These are phyloP conservation scores for Gasteruption jaculator DNA, from an alignment of 2,888 invertebrate species.

Conservation along the genomic window DNA sequence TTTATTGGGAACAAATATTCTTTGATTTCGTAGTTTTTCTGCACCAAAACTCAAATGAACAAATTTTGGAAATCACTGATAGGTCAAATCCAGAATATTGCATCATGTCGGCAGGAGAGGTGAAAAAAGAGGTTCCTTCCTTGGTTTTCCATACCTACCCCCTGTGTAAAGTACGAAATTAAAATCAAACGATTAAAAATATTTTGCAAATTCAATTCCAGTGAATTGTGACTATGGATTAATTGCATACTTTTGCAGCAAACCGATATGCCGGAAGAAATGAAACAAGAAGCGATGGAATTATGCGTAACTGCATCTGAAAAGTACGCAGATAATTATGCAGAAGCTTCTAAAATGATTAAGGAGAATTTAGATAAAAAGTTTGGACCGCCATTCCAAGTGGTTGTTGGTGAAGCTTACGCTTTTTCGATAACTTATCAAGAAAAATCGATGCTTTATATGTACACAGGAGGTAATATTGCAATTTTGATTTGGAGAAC, in stretches of 20 bases:
- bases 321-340: conserved; percentile 74
- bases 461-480: conserved; percentile 89
- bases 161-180: conserved; percentile 66
- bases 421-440: conserved; percentile 92
- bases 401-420: conserved; percentile 93
- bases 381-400: conserved; percentile 76
- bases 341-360: conserved; percentile 88
- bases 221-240: neutral
- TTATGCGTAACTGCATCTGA: conserved; percentile 91
- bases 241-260: conserved; percentile 15
- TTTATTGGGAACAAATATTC: too few relatives aligned
- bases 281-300: conserved; percentile 86
- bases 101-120: conserved; percentile 47
- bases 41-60: too few relatives aligned
- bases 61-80: too few relatives aligned
- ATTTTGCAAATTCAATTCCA: neutral
- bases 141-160: conserved; percentile 73
- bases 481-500: conserved; percentile 54
- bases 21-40: too few relatives aligned
- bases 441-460: conserved; percentile 78
- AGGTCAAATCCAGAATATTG: too few relatives aligned
- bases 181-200: conserved; percentile 6
- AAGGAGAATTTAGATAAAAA: conserved; percentile 95
- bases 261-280: conserved; percentile 87
- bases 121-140: conserved; percentile 56